Conservation (phyloP, 2,113 vertebrate species). For the Dunckerocampus dactyliophorus region DNA sequence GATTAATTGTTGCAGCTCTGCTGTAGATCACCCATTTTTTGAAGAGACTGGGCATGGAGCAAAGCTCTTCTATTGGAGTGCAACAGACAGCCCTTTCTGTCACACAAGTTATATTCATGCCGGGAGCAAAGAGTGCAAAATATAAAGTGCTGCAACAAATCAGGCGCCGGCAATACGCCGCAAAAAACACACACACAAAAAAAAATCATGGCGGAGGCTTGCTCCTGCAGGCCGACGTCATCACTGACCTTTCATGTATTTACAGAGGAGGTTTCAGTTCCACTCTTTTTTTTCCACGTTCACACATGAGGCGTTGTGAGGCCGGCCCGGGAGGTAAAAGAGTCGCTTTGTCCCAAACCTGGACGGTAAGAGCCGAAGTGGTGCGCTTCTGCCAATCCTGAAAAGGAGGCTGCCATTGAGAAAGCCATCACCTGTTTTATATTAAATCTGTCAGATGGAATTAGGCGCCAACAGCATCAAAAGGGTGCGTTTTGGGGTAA, state of each 20-base stretch:
- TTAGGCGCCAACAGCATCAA: conserved; percentile 54
- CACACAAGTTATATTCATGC: conserved; percentile 41
- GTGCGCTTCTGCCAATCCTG: conserved; percentile 58
- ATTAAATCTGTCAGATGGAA: conserved; percentile 68
- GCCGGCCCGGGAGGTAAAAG: conserved; percentile 60
- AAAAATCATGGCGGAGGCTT: conserved; percentile 35
- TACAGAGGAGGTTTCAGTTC: conserved; percentile 69
- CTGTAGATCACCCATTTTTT: conserved; percentile 23
- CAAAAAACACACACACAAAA: conserved; percentile 18
- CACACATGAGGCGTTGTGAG: conserved; percentile 67
- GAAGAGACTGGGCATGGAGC: conserved; percentile 15
- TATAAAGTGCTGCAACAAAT: conserved; percentile 49
- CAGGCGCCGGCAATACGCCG: conserved; percentile 39
- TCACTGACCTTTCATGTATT: conserved; percentile 70
- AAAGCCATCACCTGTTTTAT: conserved; percentile 65
- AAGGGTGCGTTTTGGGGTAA: not conserved
- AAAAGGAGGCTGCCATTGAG: conserved; percentile 50
- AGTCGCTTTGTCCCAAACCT: conserved; percentile 66
- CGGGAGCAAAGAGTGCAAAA: conserved; percentile 56
- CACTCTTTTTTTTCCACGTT: conserved; percentile 65
- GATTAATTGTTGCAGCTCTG: conserved; percentile 8
- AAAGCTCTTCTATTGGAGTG: conserved; percentile 9
- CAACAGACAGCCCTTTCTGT: conserved; percentile 13
- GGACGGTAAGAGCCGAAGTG: conserved; percentile 48
- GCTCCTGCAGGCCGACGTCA: conserved; percentile 60